These are phyloP conservation scores for Centropus unirufus DNA, from an alignment of 2,113 vertebrate species.

Conservation along the genomic window DNA sequence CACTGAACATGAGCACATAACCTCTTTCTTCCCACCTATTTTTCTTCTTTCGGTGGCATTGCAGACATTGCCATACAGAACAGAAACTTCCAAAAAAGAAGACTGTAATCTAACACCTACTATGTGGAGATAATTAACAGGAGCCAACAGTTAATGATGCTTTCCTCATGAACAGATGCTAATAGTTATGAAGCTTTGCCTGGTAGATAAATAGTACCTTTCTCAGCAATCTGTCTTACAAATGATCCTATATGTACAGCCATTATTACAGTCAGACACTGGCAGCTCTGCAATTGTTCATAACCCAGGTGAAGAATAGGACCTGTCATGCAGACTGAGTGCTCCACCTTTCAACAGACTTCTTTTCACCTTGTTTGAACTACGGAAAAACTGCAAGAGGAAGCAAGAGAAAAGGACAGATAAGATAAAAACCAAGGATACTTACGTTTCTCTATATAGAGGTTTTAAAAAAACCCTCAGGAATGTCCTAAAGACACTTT, in stretches of 20 bases:
- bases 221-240: conserved; percentile 69
- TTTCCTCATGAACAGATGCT: background rate
- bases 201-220: conserved; percentile 66
- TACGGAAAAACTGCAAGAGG: background rate
- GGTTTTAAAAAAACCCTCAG: background rate
- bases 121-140: conserved; percentile 4
- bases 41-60: background rate
- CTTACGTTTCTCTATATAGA: background rate
- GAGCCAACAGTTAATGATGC: background rate
- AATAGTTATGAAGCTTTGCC: conserved; percentile 37
- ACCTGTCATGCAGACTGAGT: conserved; percentile 54
- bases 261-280: conserved; percentile 74
- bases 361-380: conserved; percentile 45
- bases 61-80: background rate
- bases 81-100: background rate
- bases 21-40: background rate
- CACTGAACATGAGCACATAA: background rate
- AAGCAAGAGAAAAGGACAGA: background rate
- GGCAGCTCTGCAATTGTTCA: conserved; percentile 69
- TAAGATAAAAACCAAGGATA: background rate
- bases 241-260: conserved; percentile 68
- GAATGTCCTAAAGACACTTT: background rate
- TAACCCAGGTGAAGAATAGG: conserved; percentile 65
- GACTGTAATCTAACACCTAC: conserved; percentile 5
- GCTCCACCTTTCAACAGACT: conserved; percentile 33